Base-by-base conservation (phyloP, 2,113 vertebrate species). In the Fulica atra region DNA sequence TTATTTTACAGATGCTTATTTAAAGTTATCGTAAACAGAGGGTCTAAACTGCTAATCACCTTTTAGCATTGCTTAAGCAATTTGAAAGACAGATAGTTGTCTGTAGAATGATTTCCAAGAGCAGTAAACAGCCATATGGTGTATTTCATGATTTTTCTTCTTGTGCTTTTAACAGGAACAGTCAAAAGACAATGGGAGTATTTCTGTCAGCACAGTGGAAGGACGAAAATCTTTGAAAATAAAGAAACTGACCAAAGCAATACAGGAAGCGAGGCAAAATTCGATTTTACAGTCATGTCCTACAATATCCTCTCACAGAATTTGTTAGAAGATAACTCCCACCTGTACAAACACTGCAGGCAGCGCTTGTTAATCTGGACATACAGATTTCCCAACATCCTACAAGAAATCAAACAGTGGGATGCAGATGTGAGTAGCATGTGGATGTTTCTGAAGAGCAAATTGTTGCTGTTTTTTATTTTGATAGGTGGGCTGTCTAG, bases 231-330 rank as follows among this genome's bases (percentile, higher is more conserved):
- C 7, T 16, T 93, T 40, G 88, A 93, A 97, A 89, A 90, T 19
- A 84, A 94, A 81, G 86, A 78, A 64, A 73, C 78, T 69, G 83
- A 95, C 64, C 92, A 96, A 91, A 93, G 74, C 38, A 96, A 63
- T 93, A 92, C 81, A 90, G 88, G 90, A 40, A 93, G 59, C 68
- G 93, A 87, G 64, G 16, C 92, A 82, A 93, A 92, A 13, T 99
- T 99, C 95, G 99, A 99, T 96, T 99, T 99, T 95, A 98, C 99
- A 2, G 98, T 99, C 73, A 98, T 99, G 98, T 99, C 99, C 65
- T 99, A 99, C 97, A 99, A 99, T 92, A 99, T 99, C 94, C 98
- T 99, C 91, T 99, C 99, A 7, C 99, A 99, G 97, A 98, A 99
- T 70, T 98, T 99, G 66, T 97, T 99, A 95, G 98, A 98, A 89